Conservation (phyloP, 2,888 invertebrate genomes). For the Drosophila percnosoma region DNA sequence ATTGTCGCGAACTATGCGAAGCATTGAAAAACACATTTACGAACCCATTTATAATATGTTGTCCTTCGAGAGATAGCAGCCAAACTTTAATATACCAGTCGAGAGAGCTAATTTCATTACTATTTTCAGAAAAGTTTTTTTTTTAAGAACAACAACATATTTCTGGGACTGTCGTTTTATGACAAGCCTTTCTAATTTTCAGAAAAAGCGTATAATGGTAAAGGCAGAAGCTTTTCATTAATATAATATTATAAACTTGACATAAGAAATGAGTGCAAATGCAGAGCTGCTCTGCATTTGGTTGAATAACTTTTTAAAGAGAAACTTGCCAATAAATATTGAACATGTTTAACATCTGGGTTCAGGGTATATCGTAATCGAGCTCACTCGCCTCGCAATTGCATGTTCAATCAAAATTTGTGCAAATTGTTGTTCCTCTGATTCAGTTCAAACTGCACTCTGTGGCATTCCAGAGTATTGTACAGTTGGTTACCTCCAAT, state of each 20-base stretch:
- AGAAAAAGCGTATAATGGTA: too few relatives aligned
- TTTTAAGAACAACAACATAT: too few relatives aligned
- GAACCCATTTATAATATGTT: not conserved
- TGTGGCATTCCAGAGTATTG: not conserved
- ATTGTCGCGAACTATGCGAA: not conserved
- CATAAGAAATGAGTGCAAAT: not conserved
- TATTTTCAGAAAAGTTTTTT: not conserved
- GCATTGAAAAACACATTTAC: not conserved
- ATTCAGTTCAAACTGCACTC: not conserved
- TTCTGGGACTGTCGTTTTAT: too few relatives aligned
- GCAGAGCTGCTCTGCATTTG: not conserved
- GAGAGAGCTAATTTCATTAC: not conserved
- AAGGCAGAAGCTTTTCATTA: not conserved
- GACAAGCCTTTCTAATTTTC: too few relatives aligned
- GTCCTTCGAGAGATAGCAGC: not conserved
- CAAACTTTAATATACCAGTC: not conserved
- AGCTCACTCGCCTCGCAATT: not conserved
- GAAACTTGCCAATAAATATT: not conserved
- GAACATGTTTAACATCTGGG: not conserved
- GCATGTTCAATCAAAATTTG: not conserved
- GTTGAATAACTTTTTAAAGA: not conserved
- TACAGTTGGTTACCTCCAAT: not conserved
- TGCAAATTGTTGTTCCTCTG: not conserved
- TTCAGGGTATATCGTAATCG: not conserved
- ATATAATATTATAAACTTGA: not conserved